Conservation (phyloP, 2,113 vertebrate genomes). For the Phrynosoma blainvillii region DNA sequence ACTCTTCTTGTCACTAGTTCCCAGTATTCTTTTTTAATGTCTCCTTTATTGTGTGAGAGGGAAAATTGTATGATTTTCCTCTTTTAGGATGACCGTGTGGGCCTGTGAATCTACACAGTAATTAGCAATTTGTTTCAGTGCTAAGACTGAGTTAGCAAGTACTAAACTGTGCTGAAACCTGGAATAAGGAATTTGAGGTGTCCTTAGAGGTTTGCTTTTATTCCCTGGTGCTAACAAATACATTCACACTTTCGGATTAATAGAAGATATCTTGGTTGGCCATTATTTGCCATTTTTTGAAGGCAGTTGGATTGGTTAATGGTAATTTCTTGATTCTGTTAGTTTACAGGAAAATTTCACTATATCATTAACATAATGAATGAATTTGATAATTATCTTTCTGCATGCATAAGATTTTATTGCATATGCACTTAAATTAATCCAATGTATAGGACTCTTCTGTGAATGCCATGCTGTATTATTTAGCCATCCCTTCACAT, state of each 20-base stretch:
- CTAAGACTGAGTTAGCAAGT: not conserved
- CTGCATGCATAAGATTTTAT: not conserved
- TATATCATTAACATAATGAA: not conserved
- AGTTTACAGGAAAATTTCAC: not conserved
- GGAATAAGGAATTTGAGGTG: not conserved
- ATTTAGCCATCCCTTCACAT: not conserved
- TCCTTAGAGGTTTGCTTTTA: not conserved
- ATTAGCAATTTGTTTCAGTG: not conserved
- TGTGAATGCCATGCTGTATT: not conserved
- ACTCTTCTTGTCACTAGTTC: slow-evolving; percentile 56
- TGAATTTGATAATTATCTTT: not conserved
- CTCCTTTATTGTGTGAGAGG: not conserved
- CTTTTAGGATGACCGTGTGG: not conserved
- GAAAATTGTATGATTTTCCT: not conserved
- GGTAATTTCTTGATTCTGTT: not conserved
- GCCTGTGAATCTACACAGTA: not conserved
- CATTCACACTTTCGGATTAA: not conserved
- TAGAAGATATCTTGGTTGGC: not conserved
- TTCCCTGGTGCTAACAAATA: not conserved
- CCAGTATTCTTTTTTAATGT: not conserved
- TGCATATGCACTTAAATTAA: not conserved
- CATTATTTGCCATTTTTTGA: not conserved
- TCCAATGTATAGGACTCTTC: not conserved
- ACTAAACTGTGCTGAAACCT: not conserved
- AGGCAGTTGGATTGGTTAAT: not conserved